Conservation (phyloP, 2,113 vertebrate species). For the Tor tambroides region DNA sequence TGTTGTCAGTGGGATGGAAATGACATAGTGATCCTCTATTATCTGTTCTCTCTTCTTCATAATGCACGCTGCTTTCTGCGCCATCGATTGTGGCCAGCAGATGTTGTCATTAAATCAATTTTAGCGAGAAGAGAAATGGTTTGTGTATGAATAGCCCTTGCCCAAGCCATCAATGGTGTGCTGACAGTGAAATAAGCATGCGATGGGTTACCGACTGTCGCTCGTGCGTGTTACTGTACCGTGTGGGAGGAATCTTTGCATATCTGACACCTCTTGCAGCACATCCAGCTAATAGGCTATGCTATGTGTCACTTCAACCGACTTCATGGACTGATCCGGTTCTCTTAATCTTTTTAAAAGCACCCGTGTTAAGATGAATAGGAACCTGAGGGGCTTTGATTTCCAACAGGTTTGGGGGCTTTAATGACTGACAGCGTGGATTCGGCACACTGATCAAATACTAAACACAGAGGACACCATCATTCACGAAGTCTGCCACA, state of each 20-base stretch:
- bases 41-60: constrained; percentile 74
- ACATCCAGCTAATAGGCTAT: constrained; percentile 24
- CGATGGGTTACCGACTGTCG: constrained; percentile 56
- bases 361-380: background rate
- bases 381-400: constrained; percentile 14
- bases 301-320: background rate
- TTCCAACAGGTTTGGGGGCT: constrained; percentile 2
- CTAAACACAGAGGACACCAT: constrained; percentile 50
- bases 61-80: constrained; percentile 71
- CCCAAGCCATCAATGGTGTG: constrained; percentile 67
- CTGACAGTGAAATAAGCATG: constrained; percentile 67
- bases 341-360: constrained; percentile 16
- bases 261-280: constrained; percentile 35
- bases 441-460: constrained; percentile 53
- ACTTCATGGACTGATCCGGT: constrained; percentile 30
- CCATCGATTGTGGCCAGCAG: constrained; percentile 75
- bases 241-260: background rate
- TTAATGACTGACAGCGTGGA: constrained; percentile 37
- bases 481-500: constrained; percentile 38
- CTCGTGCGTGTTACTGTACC: constrained; percentile 11
- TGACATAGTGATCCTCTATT: constrained; percentile 75
- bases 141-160: constrained; percentile 74
- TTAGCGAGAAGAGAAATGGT: constrained; percentile 75
- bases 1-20: constrained; percentile 71
- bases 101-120: constrained; percentile 80